Base-by-base conservation (phyloP, 2,113 vertebrate species). In the Cyanoliseus patagonus region DNA sequence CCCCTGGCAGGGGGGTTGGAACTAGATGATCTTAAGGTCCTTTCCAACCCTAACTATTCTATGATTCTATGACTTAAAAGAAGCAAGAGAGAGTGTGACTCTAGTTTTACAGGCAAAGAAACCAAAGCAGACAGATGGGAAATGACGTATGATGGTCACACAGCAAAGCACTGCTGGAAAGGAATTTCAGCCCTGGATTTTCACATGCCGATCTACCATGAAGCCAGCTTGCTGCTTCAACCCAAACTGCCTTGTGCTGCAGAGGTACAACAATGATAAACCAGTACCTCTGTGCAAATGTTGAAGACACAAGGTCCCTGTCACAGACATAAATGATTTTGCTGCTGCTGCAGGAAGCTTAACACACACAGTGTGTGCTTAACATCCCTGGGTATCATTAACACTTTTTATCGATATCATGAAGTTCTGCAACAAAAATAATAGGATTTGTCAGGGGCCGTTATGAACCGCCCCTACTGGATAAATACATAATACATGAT, bases 401-500 rank as follows among this genome's bases (percentile, higher is more conserved):
- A 95, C 78, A 81, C 63, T 85, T 96, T 92, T 90, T 94, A 95
- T 94, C 81, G 55, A 94, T 92, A 95, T 66, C 53, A 88, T 83
- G 90, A 95, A 95, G 91, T 96, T 74, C 91, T 81, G 82, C 93
- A 94, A 91, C 46, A 69, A 92, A 97, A 97, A 94, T 94, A 96
- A 97, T 64, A 89, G 97, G 97, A 97, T 97, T 93, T 95, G 96
- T 96, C 96, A 96, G 92, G 94, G 91, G 86, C 95, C 4, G 17
- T 94, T 84, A 96, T 93, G 94, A 97, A 94, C 94, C 77, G 51
- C 78, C 91, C 95, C 93, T 95, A 94, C 93, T 96, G 88, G 90
- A 98, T 91, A 97, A 98, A 97, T 96, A 95, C 96, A 97, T 98
- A 96, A 98, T 83, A 94, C 92, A 97, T 80, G 96, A 97, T 83